Evolutionary conservation across 2,797 vertebrate species (phyloP), one percentile per base, ranked within the genome.

Genomic region (Tapirus indicus): DNA sequence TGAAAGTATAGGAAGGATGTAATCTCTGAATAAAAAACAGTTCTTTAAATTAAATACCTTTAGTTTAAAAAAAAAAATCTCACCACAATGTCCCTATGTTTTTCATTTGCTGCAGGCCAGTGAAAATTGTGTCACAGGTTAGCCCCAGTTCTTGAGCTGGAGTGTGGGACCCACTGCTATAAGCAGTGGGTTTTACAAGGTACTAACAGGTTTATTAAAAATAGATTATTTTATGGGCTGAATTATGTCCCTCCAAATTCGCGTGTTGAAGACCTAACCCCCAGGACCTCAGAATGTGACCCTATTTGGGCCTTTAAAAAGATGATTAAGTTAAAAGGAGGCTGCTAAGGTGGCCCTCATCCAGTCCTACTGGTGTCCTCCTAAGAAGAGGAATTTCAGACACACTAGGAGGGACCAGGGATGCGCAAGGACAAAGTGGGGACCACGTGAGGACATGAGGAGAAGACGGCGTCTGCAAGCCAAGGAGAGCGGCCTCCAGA

Each of bases 401-500:
- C 14, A 7, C 38, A n/a, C 27, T 52, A 16, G 23, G 44, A 27
- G 23, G 47, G 11, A 11, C 44, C 35, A 29, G 6, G 23, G 54
- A 58, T 3, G 38, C 38, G 4, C 2, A 4, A 38, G 38, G 38
- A 38, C 38, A 38, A 38, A 38, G 38, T 38, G 38, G 38, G 38
- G 38, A 38, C 38, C 38, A 38, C 38, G 38, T 38, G 38, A 38
- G 38, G 38, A 38, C 38, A 38, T 4, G 38, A 4, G 38, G 38
- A 38, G 20, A 14, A 35, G 75, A 12, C 10, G 35, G n/a, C 38
- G 47, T 47, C 47, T 47, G 11, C 47, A 47, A 47, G 47, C 47
- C 47, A 47, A 47, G 47, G 47, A 47, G 47, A 47, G 47, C 13
- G 10, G 0, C 3, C 54, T 0, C 0, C 7, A 17, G 0, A 0